A percentile compares a stretch with the other conserved stretches of the same genome.
phyloP scores from a whole-genome alignment of 53 echinoderm and acorn worm genomes.

The Antedon mediterranea region DNA sequence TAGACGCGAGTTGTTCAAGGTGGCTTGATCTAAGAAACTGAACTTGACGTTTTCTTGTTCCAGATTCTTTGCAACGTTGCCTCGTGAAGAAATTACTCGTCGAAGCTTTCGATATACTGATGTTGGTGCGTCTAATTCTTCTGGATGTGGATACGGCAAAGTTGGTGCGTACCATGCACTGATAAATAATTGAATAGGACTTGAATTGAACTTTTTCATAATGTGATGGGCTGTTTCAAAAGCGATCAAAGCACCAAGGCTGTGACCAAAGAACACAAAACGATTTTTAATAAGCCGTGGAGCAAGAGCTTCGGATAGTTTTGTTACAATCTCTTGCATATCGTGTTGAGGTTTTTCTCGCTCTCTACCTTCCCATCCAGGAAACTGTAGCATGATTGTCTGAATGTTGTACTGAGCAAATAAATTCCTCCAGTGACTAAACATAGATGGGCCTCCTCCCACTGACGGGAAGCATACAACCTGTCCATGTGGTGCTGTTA shows the following conservation, averaged over 20 bases:
- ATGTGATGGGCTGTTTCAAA: constrained; percentile 78
- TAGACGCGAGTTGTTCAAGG: constrained; percentile 59
- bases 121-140: constrained; percentile 65
- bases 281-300: constrained; percentile 44
- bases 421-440: constrained; percentile 48
- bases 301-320: constrained; percentile 51
- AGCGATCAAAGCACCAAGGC: constrained; percentile 74
- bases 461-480: constrained; percentile 85
- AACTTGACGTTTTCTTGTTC: constrained; percentile 71
- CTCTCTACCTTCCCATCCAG: constrained; percentile 92
- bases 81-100: constrained; percentile 45
- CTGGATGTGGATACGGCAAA: constrained; percentile 75
- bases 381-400: constrained; percentile 51
- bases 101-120: constrained; percentile 69
- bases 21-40: constrained; percentile 77
- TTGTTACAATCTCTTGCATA: constrained; percentile 53
- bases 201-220: constrained; percentile 51
- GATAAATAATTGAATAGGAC: constrained; percentile 61
- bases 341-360: constrained; percentile 64
- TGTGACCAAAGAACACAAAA: constrained; percentile 93
- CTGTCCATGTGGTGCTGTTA: constrained; percentile 46
- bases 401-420: constrained; percentile 62
- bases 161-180: constrained; percentile 96
- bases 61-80: constrained; percentile 38
- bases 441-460: constrained; percentile 76